phyloP scores from a whole-genome alignment of 2,113 vertebrate genomes.

The Nycticorax nycticorax region DNA sequence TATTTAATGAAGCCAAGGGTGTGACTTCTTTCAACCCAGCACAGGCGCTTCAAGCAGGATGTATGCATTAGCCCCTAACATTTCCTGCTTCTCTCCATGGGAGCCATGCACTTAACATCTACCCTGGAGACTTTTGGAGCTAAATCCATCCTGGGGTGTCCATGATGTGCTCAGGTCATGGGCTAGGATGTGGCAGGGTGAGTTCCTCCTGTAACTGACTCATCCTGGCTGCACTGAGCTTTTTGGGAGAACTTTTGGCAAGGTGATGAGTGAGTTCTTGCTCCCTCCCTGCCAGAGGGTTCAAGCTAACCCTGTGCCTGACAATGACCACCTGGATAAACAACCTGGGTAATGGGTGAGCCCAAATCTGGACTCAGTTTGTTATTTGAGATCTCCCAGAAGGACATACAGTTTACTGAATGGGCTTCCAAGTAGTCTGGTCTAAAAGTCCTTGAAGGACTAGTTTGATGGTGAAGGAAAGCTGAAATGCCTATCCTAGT shows the following conservation, averaged over 20 bases:
- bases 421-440: background rate
- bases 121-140: background rate
- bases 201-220: background rate
- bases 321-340: background rate
- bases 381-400: background rate
- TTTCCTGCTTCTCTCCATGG: background rate
- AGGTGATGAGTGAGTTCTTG: background rate
- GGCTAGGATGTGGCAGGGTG: background rate
- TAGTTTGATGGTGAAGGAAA: background rate
- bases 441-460: background rate
- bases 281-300: background rate
- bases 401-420: background rate
- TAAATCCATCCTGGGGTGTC: background rate
- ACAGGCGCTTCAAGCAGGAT: background rate
- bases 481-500: background rate
- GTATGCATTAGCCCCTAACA: background rate
- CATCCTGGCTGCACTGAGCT: background rate
- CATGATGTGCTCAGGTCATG: background rate
- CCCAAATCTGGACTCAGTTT: background rate
- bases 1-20: background rate
- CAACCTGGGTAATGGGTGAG: background rate
- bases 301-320: background rate
- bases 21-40: background rate
- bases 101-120: background rate
- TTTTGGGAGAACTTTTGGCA: background rate